Evolutionary conservation across 2,888 invertebrate species (phyloP).

Genomic region (Fragum sueziense): DNA sequence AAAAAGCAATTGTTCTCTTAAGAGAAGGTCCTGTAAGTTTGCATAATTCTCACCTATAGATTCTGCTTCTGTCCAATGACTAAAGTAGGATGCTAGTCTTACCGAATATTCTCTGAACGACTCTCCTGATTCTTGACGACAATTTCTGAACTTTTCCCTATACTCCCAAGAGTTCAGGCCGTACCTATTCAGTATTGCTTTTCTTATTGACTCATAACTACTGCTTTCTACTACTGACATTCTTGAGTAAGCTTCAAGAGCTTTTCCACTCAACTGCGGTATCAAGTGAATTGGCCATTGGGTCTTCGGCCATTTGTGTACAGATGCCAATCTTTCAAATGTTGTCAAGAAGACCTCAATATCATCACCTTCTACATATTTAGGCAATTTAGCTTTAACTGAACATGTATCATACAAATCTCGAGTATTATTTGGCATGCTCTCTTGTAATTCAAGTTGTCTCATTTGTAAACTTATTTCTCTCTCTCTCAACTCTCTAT

Average conservation of each 20-base stretch:
- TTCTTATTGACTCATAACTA: not conserved
- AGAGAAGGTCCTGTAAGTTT: not conserved
- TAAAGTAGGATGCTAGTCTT: not conserved
- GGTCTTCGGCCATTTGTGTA: not conserved
- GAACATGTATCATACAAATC: not conserved
- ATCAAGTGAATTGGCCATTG: not conserved
- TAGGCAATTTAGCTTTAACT: slow-evolving; percentile 4
- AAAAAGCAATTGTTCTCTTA: slow-evolving; percentile 3
- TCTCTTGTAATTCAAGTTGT: not conserved
- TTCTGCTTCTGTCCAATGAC: not conserved
- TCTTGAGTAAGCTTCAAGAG: not conserved
- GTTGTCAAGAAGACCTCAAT: slow-evolving; percentile 2
- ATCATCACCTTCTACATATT: not conserved
- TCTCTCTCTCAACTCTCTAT: not conserved
- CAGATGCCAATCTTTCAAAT: slow-evolving; percentile 1
- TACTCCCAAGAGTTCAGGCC: slow-evolving; percentile 3
- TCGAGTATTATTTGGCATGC: not conserved
- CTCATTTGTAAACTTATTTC: not conserved
- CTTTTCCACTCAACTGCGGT: slow-evolving; percentile 7
- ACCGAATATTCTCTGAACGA: not conserved
- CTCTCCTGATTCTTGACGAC: not conserved
- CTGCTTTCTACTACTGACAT: not conserved
- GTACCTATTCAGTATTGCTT: not conserved
- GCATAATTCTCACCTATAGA: not conserved
- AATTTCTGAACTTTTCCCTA: slow-evolving; percentile 3